Evolutionary conservation across 2,797 vertebrate species (phyloP).

Genomic region (Falco naumanni): DNA sequence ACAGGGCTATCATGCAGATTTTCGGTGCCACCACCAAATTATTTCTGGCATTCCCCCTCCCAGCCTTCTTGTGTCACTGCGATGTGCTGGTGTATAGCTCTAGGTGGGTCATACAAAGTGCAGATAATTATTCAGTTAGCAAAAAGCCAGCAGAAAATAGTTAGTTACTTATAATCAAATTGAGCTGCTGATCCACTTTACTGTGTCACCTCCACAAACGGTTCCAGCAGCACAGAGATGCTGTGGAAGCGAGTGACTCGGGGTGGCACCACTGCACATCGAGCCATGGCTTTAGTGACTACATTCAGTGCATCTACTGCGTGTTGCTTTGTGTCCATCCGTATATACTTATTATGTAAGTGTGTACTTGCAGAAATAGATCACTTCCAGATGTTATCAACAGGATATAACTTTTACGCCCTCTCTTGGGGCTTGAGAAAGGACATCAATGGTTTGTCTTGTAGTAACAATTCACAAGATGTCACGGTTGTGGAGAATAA

Average conservation of each 20-base stretch:
- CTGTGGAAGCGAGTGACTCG: neutral
- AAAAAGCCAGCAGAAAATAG: neutral
- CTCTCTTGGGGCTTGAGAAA: neutral
- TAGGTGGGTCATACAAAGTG: neutral
- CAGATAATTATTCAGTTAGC: neutral
- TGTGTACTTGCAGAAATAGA: neutral
- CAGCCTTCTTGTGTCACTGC: neutral
- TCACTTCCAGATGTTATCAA: neutral
- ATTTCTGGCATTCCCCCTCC: neutral
- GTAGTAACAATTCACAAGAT: neutral
- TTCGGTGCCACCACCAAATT: neutral
- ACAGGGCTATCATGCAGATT: neutral
- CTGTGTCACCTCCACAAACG: neutral
- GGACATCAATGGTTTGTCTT: neutral
- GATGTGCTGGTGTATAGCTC: neutral
- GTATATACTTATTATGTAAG: neutral
- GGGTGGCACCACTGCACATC: neutral
- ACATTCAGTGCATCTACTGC: neutral
- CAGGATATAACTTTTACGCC: neutral
- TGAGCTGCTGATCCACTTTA: neutral
- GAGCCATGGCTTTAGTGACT: neutral
- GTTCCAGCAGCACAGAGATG: neutral
- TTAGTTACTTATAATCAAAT: neutral
- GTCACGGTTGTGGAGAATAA: neutral
- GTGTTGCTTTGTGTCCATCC: neutral